Evolutionary conservation across 2,888 invertebrate species (phyloP).

Genomic region (Calliscelio sp.): DNA sequence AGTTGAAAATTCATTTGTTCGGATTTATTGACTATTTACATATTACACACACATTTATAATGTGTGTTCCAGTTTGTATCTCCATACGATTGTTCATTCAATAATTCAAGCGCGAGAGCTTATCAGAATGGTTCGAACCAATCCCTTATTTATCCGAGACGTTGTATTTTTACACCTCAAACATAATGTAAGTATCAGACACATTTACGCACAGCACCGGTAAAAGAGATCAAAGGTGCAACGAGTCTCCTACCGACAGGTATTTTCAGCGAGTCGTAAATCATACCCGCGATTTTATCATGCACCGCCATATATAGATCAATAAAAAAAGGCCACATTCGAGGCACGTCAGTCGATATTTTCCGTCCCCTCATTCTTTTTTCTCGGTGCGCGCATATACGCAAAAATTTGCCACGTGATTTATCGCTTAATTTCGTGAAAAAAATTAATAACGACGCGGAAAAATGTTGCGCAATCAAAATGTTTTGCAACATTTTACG

Average conservation of each 20-base stretch:
- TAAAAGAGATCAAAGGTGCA: conserved; percentile 72
- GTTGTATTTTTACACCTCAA: conserved; percentile 39
- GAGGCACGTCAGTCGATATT: conserved; percentile 35
- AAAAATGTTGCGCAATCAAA: conserved; percentile 53
- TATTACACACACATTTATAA: neutral
- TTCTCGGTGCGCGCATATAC: too few relatives aligned
- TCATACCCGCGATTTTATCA: conserved; percentile 71
- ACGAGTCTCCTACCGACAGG: conserved; percentile 71
- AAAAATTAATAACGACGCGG: conserved; percentile 61
- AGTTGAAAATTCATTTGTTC: too few relatives aligned
- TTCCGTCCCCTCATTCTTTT: neutral
- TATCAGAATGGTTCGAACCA: conserved; percentile 37
- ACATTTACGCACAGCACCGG: conserved; percentile 55
- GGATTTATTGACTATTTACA: too few relatives aligned
- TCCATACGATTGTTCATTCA: conserved; percentile 31
- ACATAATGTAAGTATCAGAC: conserved; percentile 50
- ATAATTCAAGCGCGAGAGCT: conserved; percentile 26
- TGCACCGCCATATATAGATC: conserved; percentile 66
- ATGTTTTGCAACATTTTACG: conserved; percentile 44
- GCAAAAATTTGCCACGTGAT: conserved; percentile 48
- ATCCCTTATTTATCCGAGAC: conserved; percentile 58
- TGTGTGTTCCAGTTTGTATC: conserved; percentile 11
- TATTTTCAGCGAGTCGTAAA: conserved; percentile 73
- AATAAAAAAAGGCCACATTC: conserved; percentile 51
- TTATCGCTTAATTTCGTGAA: conserved; percentile 64